These are phyloP conservation scores for Hymenopus coronatus DNA, from an alignment of 2,888 invertebrate genomes.

Conservation along the genomic window DNA sequence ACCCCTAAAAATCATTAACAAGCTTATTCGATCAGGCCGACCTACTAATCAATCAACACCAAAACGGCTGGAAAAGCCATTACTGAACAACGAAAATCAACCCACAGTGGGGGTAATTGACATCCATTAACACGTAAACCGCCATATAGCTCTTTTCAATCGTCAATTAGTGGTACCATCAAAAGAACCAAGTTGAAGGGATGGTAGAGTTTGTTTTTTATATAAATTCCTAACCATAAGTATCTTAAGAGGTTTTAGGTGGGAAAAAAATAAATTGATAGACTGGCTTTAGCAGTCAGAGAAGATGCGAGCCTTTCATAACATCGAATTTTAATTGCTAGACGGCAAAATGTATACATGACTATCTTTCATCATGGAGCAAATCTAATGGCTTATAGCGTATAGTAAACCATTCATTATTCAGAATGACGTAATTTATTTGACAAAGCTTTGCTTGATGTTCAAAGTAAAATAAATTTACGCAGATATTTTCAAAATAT, in stretches of 20 bases:
- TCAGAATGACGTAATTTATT: neutral
- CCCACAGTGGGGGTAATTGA: neutral
- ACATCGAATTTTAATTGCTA: neutral
- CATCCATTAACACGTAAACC: neutral
- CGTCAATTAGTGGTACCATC: neutral
- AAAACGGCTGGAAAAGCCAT: neutral
- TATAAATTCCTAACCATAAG: neutral
- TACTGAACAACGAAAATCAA: neutral
- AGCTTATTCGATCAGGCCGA: neutral
- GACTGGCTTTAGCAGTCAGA: neutral
- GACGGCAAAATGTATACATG: neutral
- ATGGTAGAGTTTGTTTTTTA: neutral
- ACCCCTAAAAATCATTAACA: conserved; percentile 11
- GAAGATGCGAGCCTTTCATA: neutral
- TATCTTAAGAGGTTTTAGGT: neutral
- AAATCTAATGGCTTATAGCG: neutral
- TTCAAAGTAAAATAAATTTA: neutral
- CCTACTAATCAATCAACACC: neutral
- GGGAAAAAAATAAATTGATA: neutral
- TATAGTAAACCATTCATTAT: neutral
- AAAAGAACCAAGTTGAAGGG: neutral
- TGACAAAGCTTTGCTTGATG: neutral
- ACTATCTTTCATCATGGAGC: neutral
- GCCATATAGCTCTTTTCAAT: neutral
- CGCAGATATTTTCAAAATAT: too few species aligned